Conservation (phyloP, 2,113 vertebrate species). For the Petaurus breviceps region DNA sequence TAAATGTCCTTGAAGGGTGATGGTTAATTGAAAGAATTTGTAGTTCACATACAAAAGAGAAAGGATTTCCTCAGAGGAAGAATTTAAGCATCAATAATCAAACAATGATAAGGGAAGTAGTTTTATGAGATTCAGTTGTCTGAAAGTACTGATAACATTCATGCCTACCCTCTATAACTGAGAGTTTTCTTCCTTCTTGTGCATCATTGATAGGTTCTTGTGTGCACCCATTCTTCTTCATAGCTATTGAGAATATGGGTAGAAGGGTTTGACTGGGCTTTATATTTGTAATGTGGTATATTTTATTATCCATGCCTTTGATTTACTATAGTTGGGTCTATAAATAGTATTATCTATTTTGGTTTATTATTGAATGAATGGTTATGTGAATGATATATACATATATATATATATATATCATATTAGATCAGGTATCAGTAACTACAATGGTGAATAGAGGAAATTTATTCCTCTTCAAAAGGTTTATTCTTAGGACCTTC, state of each 20-base stretch:
- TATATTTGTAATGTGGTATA: not conserved
- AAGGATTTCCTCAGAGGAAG: not conserved
- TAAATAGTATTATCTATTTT: not conserved
- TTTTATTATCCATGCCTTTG: too few relatives aligned
- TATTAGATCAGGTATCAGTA: not conserved
- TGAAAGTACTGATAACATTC: too few relatives aligned
- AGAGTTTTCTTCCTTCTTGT: too few relatives aligned
- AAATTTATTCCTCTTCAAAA: not conserved
- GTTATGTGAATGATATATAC: not conserved
- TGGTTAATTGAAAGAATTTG: not conserved
- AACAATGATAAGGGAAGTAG: not conserved
- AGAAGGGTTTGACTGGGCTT: not conserved
- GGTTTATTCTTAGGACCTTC: not conserved
- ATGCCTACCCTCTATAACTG: too few relatives aligned
- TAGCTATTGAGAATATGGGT: not conserved
- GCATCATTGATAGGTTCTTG: too few relatives aligned
- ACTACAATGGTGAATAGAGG: not conserved
- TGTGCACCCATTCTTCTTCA: not conserved
- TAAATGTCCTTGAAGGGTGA: not conserved
- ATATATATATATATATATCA: not conserved
- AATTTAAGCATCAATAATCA: not conserved
- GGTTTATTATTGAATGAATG: not conserved
- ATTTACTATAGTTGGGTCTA: not conserved
- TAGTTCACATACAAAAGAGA: not conserved
- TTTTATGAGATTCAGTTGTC: not conserved